These are phyloP conservation scores for Morone saxatilis DNA, from an alignment of 2,113 vertebrate genomes.

Conservation along the genomic window DNA sequence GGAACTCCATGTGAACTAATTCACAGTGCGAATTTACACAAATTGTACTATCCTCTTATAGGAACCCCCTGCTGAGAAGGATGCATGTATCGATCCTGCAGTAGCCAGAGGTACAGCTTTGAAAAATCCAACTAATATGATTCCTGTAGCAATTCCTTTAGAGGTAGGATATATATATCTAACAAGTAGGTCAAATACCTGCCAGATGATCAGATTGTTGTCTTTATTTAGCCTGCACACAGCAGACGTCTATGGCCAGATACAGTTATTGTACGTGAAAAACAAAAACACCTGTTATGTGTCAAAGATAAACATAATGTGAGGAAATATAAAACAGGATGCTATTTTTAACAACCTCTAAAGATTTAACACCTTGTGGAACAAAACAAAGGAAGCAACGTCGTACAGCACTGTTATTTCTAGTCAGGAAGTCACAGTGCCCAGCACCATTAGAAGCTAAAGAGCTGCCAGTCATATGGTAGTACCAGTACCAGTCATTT, in stretches of 20 bases:
- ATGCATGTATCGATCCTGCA: constrained; percentile 27
- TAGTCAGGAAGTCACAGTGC: neutral
- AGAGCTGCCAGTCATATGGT: neutral
- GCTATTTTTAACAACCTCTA: neutral
- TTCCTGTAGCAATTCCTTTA: constrained; percentile 4
- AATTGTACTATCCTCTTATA: constrained; percentile 17
- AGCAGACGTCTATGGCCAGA: too few species aligned
- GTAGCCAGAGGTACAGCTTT: constrained; percentile 33
- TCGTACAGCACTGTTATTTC: neutral
- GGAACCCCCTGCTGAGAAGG: constrained; percentile 20
- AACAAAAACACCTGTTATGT: neutral
- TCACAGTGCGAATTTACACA: neutral
- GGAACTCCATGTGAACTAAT: constrained; percentile 1
- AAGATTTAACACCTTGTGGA: neutral
- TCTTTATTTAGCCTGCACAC: neutral
- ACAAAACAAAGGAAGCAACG: neutral
- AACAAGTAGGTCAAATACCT: constrained; percentile 4
- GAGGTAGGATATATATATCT: neutral
- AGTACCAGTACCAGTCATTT: neutral
- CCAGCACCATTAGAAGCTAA: constrained; percentile 19
- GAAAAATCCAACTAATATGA: constrained; percentile 8
- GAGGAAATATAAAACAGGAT: neutral
- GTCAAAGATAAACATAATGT: neutral
- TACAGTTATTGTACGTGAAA: neutral
- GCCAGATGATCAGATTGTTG: neutral